Base-by-base conservation (phyloP, 2,797 vertebrate species). In the Morus bassanus region DNA sequence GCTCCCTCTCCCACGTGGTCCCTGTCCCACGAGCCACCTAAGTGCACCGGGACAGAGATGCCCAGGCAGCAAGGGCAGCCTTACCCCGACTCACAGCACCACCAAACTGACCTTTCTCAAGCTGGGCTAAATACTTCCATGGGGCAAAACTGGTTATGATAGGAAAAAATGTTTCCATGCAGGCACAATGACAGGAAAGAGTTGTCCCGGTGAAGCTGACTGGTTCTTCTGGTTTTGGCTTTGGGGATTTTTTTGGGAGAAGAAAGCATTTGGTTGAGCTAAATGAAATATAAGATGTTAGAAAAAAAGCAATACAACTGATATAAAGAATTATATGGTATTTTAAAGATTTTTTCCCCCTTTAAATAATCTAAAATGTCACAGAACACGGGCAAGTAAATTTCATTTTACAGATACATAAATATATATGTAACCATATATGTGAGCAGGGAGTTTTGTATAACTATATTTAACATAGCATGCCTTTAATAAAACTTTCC, bases 401-500 rank as follows among this genome's bases (percentile, higher is more conserved):
- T 91, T 64, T 91, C 35, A 84, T 93, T 96, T 96, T 82, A 81
- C 45, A 67, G 45, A 60, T 64, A 63, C 30, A 63, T 85, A 94
- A 95, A 80, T 50, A 68, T 61, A 54, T 57, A 51, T 48, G 45
- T 74, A 68, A 68, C 18, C 69, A 73, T 69, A 51, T 53, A 70
- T 65, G 68, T 53, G 24, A 92, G 65, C 30, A 89, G 33, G 11
- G 31, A 89, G 45, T 18, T 27, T 25, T 91, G 48, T 80, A 67
- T 79, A 90, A 81, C 83, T 77, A 18, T 53, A 85, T 91, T 94
- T 75, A 89, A 89, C 24, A 50, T 1, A 0, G 0, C 23, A 48
- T 72, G 75, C 25, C 88, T 94, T 80, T 80, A 92, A 91, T 92
- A 91, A 87, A 92, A 77, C 81, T 72, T 92, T 81, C 53, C 41